Evolutionary conservation across 1,140 invertebrate genomes (phyloP), one percentile per base, ranked within the genome.

Genomic region (Lerema accius): DNA sequence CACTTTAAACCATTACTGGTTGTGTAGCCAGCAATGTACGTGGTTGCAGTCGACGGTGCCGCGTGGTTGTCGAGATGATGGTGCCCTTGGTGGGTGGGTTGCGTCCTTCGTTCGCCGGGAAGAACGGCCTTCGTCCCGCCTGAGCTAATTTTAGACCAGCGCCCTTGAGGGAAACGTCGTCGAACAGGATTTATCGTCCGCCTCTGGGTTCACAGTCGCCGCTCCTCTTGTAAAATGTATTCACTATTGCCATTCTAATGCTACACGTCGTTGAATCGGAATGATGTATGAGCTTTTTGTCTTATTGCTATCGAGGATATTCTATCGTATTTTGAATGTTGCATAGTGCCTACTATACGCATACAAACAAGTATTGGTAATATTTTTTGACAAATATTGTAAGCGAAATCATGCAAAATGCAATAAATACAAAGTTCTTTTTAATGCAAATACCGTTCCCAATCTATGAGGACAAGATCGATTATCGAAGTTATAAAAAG

Each of bases 131-230:
- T 87, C 84, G 77, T 71, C 46, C 73, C 76, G 79, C 71, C 73
- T 58, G 56, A 46, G 81, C 85, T 88, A 88, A 80, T 84, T 82
- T 82, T 88, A 88, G 76, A 71, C 61, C 63, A 62, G 72, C 75
- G 82, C 82, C 83, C 82, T 85, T 84, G 80, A 74, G 78, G 74
- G 71, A 74, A 71, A 79, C 82, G 76, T 80, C 82, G 81, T 82
- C 76, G 83, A 88, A 88, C 83, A 78, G 80, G 83, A 88, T 88
- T 88, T 88, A 88, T 86, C 64, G 68, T 65, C 73, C 71, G 74
- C 62, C 69, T 64, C 56, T 67, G 63, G 64, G 53, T 63, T 49
- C 48, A 62, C 59, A 63, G 53, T 49, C 56, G 42, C 46, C 42
- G 59, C 58, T 40, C 37, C 17, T 56, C 53, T 56, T 45, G 53